phyloP scores from a whole-genome alignment of 2,113 vertebrate genomes.

The Heterochromis multidens region DNA sequence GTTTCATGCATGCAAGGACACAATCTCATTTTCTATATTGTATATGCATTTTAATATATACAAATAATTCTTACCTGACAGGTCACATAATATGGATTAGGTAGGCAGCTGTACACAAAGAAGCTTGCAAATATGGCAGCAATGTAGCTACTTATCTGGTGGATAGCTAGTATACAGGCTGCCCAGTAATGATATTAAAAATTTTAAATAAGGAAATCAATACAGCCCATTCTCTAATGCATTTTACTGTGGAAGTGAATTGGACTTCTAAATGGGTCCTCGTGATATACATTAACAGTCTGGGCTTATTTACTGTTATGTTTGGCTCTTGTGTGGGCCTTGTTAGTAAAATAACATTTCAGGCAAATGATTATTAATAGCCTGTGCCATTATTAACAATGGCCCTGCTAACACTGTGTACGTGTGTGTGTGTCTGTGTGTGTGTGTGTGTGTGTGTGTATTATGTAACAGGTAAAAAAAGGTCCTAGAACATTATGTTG shows the following conservation, averaged over 20 bases:
- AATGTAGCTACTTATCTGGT: neutral
- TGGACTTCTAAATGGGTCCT: neutral
- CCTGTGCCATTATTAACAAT: neutral
- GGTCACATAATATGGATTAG: neutral
- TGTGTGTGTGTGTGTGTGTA: neutral
- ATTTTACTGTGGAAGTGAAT: neutral
- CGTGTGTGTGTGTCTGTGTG: neutral
- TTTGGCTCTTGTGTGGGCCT: neutral
- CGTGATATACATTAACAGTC: neutral
- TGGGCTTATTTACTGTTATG: neutral
- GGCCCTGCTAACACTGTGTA: neutral
- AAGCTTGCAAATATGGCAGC: neutral
- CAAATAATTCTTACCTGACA: neutral
- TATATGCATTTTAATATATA: neutral
- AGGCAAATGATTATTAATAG: neutral
- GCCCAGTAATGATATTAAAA: neutral
- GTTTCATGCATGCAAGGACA: neutral
- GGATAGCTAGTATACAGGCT: neutral
- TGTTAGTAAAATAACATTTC: neutral
- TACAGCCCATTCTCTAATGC: neutral
- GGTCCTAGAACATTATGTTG: conserved; percentile 26
- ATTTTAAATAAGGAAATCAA: neutral
- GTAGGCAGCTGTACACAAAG: neutral
- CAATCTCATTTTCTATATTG: neutral
- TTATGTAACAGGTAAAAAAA: neutral